Percentiles rank a stretch among this genome's conserved stretches.
Evolutionary conservation across 2,797 vertebrate species (phyloP).

Genomic region (Myotis planiceps): DNA sequence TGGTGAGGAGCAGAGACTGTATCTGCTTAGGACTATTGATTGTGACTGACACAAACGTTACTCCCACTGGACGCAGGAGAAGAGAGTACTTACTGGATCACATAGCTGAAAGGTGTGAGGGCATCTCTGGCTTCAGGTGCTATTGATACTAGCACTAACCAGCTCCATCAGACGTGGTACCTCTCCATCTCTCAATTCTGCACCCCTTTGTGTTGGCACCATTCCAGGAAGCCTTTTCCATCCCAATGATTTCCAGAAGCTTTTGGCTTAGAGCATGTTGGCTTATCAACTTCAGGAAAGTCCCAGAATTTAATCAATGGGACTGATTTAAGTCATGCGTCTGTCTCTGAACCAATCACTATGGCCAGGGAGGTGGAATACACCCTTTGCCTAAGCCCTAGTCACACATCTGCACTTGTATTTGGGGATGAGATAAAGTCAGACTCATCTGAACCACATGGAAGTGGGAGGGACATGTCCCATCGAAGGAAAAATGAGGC

Average conservation of each 20-base stretch:
- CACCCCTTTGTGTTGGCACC: background rate
- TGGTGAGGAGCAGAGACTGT: background rate
- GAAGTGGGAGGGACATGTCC: background rate
- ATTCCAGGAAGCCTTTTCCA: background rate
- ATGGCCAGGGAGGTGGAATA: background rate
- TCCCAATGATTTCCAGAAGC: background rate
- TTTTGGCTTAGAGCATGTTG: background rate
- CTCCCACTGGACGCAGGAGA: background rate
- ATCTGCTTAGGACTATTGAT: background rate
- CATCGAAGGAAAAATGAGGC: background rate
- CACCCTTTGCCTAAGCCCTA: background rate
- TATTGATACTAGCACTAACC: background rate
- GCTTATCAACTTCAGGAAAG: slow-evolving; percentile 17
- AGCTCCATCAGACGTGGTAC: background rate
- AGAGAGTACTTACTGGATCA: background rate
- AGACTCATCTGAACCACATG: background rate
- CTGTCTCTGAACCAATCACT: background rate
- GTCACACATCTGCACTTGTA: background rate
- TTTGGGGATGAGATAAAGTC: background rate
- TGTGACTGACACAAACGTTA: background rate
- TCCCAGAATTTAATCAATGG: background rate
- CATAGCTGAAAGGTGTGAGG: background rate
- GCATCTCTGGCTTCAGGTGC: background rate
- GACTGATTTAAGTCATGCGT: background rate
- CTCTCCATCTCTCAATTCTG: background rate